phyloP scores from a whole-genome alignment of 1,140 invertebrate species.

The Globodera ellingtonae region DNA sequence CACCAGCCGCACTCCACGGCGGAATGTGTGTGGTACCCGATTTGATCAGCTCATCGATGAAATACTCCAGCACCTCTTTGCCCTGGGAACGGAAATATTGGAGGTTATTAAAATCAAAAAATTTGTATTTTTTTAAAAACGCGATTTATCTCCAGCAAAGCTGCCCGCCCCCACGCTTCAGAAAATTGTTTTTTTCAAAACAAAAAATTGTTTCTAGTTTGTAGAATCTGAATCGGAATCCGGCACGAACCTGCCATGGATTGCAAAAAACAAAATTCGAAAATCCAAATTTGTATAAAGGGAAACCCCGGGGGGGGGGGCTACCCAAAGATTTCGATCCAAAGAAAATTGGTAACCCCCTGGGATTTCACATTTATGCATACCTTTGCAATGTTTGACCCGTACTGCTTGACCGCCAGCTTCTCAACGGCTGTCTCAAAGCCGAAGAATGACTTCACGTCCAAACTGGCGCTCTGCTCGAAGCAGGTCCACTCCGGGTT shows the following conservation, averaged over 20 bases:
- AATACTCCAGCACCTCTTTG: conserved; percentile 92
- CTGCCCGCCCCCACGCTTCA: too few species aligned
- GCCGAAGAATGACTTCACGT: conserved; percentile 94
- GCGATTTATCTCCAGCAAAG: too few species aligned
- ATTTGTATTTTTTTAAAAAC: too few species aligned
- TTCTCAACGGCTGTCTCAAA: conserved; percentile 94
- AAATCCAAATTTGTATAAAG: too few species aligned
- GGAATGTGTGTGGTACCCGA: conserved; percentile 78
- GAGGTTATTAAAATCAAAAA: not conserved
- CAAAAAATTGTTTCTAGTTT: too few species aligned
- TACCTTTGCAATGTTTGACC: conserved; percentile 85
- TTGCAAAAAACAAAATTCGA: too few species aligned
- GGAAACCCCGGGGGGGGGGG: too few species aligned
- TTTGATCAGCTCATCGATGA: conserved; percentile 79
- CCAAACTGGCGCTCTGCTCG: conserved; percentile 87
- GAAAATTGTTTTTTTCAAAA: too few species aligned
- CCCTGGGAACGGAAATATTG: conserved; percentile 70
- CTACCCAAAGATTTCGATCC: too few species aligned
- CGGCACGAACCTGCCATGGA: too few species aligned
- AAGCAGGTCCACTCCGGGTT: conserved; percentile 95
- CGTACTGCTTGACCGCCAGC: conserved; percentile 94
- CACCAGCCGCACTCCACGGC: conserved; percentile 54
- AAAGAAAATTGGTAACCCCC: too few species aligned
- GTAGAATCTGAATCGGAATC: too few species aligned
- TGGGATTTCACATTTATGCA: not conserved